phyloP scores from a whole-genome alignment of 2,888 invertebrate genomes.

The Kuschelorhynchus macadamiae region DNA sequence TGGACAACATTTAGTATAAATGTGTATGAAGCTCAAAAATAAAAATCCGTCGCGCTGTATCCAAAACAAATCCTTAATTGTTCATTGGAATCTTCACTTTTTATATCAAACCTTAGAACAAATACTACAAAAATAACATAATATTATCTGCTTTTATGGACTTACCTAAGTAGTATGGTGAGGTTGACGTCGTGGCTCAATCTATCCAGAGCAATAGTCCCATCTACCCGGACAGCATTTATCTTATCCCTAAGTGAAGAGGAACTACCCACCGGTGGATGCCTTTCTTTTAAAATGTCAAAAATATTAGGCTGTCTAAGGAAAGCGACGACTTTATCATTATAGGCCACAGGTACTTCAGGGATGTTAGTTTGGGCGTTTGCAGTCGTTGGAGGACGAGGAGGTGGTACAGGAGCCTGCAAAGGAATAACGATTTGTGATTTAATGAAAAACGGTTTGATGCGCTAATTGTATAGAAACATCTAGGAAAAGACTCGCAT shows the following conservation, averaged over 20 bases:
- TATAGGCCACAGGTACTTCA: constrained; percentile 91
- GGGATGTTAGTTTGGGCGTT: constrained; percentile 66
- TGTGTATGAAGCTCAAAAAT: no score
- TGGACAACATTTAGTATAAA: no score
- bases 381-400: constrained; percentile 65
- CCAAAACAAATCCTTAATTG: no score
- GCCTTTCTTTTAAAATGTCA: constrained; percentile 89
- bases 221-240: constrained; percentile 90
- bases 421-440: constrained; percentile 32
- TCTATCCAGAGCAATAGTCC: constrained; percentile 85
- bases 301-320: constrained; percentile 94
- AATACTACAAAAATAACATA: no score
- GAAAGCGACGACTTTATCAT: constrained; percentile 97
- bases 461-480: no score
- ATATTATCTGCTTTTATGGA: no score
- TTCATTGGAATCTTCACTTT: no score
- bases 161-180: constrained; percentile 91
- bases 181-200: constrained; percentile 94
- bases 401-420: constrained; percentile 82
- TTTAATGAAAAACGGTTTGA: no score
- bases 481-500: no score
- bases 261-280: constrained; percentile 80
- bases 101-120: no score
- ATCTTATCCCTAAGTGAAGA: constrained; percentile 88
- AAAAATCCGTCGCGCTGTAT: no score